Conservation (phyloP, 2,888 invertebrate genomes). For the Mylabris sibirica region DNA sequence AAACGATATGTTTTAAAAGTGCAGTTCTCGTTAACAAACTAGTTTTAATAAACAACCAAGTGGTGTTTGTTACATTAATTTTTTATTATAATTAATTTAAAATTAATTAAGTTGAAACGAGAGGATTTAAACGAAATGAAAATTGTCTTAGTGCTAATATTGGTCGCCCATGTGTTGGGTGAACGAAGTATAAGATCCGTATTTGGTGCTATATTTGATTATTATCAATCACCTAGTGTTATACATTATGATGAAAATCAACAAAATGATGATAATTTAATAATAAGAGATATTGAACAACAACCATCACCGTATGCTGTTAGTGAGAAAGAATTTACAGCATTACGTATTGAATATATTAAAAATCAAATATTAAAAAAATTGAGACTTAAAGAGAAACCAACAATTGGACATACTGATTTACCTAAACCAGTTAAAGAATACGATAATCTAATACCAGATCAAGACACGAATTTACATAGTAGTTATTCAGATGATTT, state of each 20-base stretch:
- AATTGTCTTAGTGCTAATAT: slow-evolving; percentile 41
- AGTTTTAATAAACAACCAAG: slow-evolving; percentile 52
- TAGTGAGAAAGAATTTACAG: slow-evolving; percentile 69
- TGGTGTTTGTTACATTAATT: slow-evolving; percentile 35
- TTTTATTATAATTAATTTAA: slow-evolving; percentile 2
- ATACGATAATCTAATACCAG: slow-evolving; percentile 70
- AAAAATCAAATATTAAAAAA: slow-evolving; percentile 87
- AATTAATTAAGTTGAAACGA: slow-evolving; percentile 33
- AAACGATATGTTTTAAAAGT: slow-evolving; percentile 58
- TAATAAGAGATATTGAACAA: slow-evolving; percentile 22
- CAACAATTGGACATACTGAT: slow-evolving; percentile 69
- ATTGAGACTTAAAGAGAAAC: slow-evolving; percentile 77
- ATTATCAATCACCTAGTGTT: slow-evolving; percentile 22
- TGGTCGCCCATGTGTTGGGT: slow-evolving; percentile 31
- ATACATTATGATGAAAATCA: slow-evolving; percentile 29
- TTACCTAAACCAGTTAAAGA: slow-evolving; percentile 80
- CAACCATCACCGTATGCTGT: slow-evolving; percentile 41
- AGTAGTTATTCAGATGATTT: slow-evolving; percentile 76
- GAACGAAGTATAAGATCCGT: slow-evolving; percentile 46
- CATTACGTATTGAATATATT: slow-evolving; percentile 79
- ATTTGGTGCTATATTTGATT: slow-evolving; percentile 50
- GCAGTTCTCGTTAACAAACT: slow-evolving; percentile 53
- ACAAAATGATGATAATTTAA: slow-evolving; percentile 22
- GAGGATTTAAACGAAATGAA: slow-evolving; percentile 25
- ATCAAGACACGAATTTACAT: slow-evolving; percentile 63